A percentile compares a stretch with the other conserved stretches of the same genome.
Conservation (phyloP, 2,888 invertebrate genomes). For the Euplagia quadripunctaria region DNA sequence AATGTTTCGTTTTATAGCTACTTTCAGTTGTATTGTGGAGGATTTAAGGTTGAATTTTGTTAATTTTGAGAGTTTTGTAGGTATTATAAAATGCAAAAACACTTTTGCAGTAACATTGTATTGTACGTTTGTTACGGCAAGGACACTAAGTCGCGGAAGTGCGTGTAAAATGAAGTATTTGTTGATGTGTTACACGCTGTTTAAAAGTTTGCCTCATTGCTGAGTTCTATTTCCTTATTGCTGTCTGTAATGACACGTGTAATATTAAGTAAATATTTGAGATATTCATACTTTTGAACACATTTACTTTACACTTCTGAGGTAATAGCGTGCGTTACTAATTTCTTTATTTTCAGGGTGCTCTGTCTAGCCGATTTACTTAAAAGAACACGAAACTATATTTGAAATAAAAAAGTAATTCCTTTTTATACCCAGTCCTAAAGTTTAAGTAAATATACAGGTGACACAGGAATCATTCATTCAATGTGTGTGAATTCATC, state of each 20-base stretch:
- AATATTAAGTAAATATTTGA: too few relatives aligned
- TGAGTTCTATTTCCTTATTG: not conserved
- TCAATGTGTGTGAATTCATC: too few relatives aligned
- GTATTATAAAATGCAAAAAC: slow-evolving; percentile 47
- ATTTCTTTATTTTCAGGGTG: too few relatives aligned
- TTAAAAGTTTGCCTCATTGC: slow-evolving; percentile 7
- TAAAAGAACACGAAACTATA: too few relatives aligned
- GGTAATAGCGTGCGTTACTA: too few relatives aligned
- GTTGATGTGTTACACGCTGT: slow-evolving; percentile 22
- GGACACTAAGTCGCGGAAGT: slow-evolving; percentile 15
- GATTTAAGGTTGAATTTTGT: slow-evolving; percentile 33
- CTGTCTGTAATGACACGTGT: not conserved
- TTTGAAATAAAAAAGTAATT: too few relatives aligned
- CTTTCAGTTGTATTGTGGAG: slow-evolving; percentile 33
- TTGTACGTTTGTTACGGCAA: slow-evolving; percentile 43
- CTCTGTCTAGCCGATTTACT: too few relatives aligned
- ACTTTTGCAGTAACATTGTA: slow-evolving; percentile 49
- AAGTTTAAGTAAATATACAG: too few relatives aligned
- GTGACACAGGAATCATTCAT: too few relatives aligned
- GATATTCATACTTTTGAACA: too few relatives aligned
- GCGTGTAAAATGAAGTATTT: slow-evolving; percentile 32
- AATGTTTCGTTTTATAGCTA: slow-evolving; percentile 32
- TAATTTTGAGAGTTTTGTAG: slow-evolving; percentile 5
- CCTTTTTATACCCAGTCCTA: too few relatives aligned
- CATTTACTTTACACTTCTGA: too few relatives aligned